phyloP scores from a whole-genome alignment of 2,888 invertebrate genomes.

The Nesidiocoris tenuis region DNA sequence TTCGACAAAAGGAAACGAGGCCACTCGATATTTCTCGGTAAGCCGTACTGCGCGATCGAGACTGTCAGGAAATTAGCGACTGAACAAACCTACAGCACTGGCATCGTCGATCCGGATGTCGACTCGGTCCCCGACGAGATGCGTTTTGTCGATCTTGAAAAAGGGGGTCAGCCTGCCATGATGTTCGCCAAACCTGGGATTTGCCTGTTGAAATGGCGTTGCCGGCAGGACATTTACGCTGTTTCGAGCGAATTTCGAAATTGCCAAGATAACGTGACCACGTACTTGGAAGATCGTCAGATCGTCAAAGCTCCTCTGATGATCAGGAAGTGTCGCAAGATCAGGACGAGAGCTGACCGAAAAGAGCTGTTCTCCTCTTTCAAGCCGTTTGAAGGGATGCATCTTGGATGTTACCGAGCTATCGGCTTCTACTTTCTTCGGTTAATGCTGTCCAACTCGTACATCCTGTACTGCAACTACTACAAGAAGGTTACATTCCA shows the following conservation, averaged over 20 bases:
- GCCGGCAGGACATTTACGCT: slow-evolving; percentile 13
- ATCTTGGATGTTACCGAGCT: slow-evolving; percentile 16
- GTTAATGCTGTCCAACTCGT: slow-evolving; percentile 31
- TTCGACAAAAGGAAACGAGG: slow-evolving; percentile 14
- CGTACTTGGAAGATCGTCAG: neutral
- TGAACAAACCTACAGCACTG: slow-evolving; percentile 20
- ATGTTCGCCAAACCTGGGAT: slow-evolving; percentile 16
- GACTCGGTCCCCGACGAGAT: neutral
- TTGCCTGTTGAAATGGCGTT: slow-evolving; percentile 19
- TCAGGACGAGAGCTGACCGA: neutral
- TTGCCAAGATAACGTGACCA: neutral
- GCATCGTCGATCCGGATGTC: neutral
- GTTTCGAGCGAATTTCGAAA: slow-evolving; percentile 20
- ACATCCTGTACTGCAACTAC: slow-evolving; percentile 27
- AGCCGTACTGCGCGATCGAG: neutral
- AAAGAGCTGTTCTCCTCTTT: slow-evolving; percentile 21
- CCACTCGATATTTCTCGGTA: slow-evolving; percentile 23
- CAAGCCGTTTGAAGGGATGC: slow-evolving; percentile 8
- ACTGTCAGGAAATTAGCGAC: neutral
- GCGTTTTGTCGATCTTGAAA: neutral
- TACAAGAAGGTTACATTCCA: slow-evolving; percentile 20
- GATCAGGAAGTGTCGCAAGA: slow-evolving; percentile 22
- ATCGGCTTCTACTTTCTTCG: slow-evolving; percentile 18
- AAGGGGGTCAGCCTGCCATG: neutral
- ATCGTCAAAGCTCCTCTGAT: neutral